phyloP scores from a whole-genome alignment of 2,113 vertebrate genomes.

The Microcebus tavaratra region DNA sequence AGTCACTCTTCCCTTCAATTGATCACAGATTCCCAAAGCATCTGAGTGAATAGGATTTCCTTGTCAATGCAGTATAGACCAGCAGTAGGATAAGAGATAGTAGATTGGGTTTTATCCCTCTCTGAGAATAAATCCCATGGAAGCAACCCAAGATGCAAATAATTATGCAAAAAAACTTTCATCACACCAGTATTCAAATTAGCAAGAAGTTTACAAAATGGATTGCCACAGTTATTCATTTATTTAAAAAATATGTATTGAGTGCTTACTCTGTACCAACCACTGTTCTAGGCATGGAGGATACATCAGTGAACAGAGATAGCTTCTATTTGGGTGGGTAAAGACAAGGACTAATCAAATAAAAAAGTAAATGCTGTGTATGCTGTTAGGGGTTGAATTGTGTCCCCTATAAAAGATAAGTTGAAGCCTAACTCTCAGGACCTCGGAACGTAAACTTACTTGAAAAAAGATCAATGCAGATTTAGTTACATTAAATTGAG shows the following conservation, averaged over 20 bases:
- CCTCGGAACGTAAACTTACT: neutral
- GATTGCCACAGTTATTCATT: neutral
- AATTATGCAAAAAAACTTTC: neutral
- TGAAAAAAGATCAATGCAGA: neutral
- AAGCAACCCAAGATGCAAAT: neutral
- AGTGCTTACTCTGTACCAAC: neutral
- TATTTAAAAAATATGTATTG: neutral
- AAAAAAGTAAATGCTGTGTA: neutral
- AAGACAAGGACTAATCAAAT: neutral
- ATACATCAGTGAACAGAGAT: neutral
- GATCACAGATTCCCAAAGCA: neutral
- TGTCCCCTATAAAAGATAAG: neutral
- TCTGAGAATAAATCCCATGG: neutral
- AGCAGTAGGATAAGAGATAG: neutral
- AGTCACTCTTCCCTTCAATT: neutral
- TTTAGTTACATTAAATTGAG: neutral
- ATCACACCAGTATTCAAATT: neutral
- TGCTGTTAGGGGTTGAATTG: neutral
- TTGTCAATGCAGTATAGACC: neutral
- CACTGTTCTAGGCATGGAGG: neutral
- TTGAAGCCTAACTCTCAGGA: neutral
- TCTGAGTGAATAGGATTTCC: neutral
- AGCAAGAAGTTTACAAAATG: neutral
- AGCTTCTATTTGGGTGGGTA: neutral
- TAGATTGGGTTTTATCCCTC: neutral